phyloP scores from a whole-genome alignment of 2,888 invertebrate species.

The Drosophila robusta region DNA sequence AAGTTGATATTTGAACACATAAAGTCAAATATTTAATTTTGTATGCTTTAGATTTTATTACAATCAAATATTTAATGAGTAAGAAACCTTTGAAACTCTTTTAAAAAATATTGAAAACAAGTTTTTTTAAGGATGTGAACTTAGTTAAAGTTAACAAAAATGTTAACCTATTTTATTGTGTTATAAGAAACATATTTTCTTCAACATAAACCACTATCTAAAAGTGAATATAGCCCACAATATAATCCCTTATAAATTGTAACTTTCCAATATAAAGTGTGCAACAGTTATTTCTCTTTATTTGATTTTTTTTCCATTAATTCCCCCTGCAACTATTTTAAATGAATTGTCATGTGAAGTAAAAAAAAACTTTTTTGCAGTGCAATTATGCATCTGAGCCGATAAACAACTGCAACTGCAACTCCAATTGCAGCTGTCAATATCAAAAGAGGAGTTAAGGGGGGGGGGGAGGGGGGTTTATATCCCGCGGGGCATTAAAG shows the following conservation, averaged over 20 bases:
- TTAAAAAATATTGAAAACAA: no score
- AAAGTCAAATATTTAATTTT: no score
- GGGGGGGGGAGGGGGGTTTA: background rate
- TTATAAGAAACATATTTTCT: background rate
- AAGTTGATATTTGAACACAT: no score
- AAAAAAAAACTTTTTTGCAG: slow-evolving; percentile 29
- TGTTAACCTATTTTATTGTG: no score
- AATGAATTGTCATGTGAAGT: slow-evolving; percentile 48
- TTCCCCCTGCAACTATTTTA: slow-evolving; percentile 34
- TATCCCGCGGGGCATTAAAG: slow-evolving; percentile 41
- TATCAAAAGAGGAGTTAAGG: slow-evolving; percentile 12
- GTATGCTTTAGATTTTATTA: no score
- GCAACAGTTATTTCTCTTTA: slow-evolving; percentile 33
- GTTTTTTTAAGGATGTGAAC: no score
- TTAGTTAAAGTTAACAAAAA: no score
- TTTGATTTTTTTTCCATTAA: slow-evolving; percentile 1
- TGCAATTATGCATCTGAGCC: slow-evolving; percentile 46
- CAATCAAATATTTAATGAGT: no score
- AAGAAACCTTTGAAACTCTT: no score
- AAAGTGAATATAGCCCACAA: slow-evolving; percentile 3
- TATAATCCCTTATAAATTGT: slow-evolving; percentile 16
- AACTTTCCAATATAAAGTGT: slow-evolving; percentile 20
- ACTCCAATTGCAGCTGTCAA: slow-evolving; percentile 55
- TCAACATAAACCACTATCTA: no score
- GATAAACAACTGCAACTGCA: slow-evolving; percentile 52